These are phyloP conservation scores for Scaptodrosophila latifasciaeformis DNA, from an alignment of 2,888 invertebrate species.

Conservation along the genomic window DNA sequence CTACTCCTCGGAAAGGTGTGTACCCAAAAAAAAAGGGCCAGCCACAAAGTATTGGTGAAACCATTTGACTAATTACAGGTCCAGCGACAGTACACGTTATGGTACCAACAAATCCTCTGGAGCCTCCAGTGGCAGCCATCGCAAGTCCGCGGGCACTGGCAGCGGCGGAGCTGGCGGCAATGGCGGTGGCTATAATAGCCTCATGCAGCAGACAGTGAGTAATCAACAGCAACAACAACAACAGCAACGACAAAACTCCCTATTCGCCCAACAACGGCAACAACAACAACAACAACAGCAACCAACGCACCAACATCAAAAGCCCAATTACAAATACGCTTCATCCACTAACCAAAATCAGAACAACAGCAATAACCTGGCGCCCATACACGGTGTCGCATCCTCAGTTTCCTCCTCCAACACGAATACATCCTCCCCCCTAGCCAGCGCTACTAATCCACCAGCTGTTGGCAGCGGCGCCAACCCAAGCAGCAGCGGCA, in stretches of 20 bases:
- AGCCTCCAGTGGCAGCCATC: constrained; percentile 75
- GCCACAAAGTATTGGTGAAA: not conserved
- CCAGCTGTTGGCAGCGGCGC: constrained; percentile 2
- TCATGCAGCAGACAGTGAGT: constrained; percentile 75
- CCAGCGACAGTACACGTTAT: constrained; percentile 80
- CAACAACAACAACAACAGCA: constrained; percentile 57
- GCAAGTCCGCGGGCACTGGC: constrained; percentile 71
- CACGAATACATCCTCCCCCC: constrained; percentile 20
- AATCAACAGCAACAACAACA: constrained; percentile 73
- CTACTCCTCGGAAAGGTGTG: constrained; percentile 83
- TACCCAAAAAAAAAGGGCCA: constrained; percentile 40
- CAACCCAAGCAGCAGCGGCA: constrained; percentile 11
- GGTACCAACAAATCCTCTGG: constrained; percentile 75
- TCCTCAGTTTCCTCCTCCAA: constrained; percentile 42
- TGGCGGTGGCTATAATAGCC: constrained; percentile 69
- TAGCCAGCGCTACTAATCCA: constrained; percentile 9
- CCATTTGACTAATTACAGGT: constrained; percentile 70
- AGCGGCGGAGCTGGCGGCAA: constrained; percentile 52
- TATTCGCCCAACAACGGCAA: constrained; percentile 66
- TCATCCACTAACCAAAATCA: constrained; percentile 56
- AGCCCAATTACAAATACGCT: constrained; percentile 66
- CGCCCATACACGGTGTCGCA: constrained; percentile 65
- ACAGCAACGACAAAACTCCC: constrained; percentile 50
- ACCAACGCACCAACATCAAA: constrained; percentile 57
- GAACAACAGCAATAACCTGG: constrained; percentile 39